Evolutionary conservation across 1,140 invertebrate species (phyloP).

Genomic region (Heliconius congener): DNA sequence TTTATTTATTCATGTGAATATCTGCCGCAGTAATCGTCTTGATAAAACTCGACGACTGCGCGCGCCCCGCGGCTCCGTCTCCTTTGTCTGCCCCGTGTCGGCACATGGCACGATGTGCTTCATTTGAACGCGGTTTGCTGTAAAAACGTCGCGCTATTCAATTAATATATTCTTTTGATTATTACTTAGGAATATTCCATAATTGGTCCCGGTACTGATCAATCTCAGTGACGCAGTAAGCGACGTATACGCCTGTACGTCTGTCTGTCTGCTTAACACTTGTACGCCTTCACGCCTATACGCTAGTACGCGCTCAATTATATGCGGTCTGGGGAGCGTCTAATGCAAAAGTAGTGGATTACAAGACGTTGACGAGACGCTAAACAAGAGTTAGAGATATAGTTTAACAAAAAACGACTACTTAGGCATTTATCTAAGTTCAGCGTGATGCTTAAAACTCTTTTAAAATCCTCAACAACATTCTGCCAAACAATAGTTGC

Average conservation of each 20-base stretch:
- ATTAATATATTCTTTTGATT: neutral
- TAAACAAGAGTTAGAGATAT: neutral
- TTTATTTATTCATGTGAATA: slow-evolving; percentile 35
- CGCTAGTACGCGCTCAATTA: slow-evolving; percentile 23
- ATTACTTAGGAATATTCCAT: neutral
- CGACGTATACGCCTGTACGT: neutral
- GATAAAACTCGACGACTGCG: slow-evolving; percentile 24
- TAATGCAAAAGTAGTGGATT: slow-evolving; percentile 9
- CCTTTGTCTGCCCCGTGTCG: slow-evolving; percentile 18
- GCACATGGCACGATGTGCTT: neutral
- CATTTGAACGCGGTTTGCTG: neutral
- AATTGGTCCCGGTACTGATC: neutral
- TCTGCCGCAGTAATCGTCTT: slow-evolving; percentile 32
- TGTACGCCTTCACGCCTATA: too few species aligned
- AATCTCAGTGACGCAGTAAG: neutral
- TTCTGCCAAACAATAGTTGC: neutral
- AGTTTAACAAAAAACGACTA: too few species aligned
- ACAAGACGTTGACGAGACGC: slow-evolving; percentile 12
- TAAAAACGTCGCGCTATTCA: neutral
- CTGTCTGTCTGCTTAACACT: too few species aligned
- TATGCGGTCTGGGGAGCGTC: slow-evolving; percentile 32
- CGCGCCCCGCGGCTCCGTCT: slow-evolving; percentile 14
- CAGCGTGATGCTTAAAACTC: too few species aligned
- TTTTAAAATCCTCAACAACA: too few species aligned
- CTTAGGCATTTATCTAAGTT: too few species aligned